Evolutionary conservation across 2,888 invertebrate species (phyloP), one percentile per base, ranked within the genome.

Genomic region (Epiblema foenella): DNA sequence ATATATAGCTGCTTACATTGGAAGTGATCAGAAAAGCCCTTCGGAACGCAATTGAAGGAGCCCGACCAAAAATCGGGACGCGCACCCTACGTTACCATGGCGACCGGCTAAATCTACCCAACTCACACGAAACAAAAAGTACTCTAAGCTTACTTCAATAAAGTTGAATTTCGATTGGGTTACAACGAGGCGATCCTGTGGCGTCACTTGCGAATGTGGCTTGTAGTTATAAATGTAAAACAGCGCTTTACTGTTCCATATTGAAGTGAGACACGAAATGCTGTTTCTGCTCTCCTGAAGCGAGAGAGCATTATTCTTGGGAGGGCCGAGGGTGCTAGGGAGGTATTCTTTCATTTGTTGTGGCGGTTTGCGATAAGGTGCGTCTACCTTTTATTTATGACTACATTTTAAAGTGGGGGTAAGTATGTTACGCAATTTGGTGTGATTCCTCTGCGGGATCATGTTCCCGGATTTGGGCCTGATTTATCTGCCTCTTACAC

Each of bases 211-310:
- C 81, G 82, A 84, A 83, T 85, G 83, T 79, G 82, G 85, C 86
- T 87, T 91, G 93, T 91, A 91, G 87, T 91, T 91, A 93, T 93
- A 93, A 93, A 93, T 93, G 93, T 93, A 93, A 93, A 93, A 92
- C 93, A 89, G 79, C 81, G 86, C 86, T 90, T 89, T 87, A 81
- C 81, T 76, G 82, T 76, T 77, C 77, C 77, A 83, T 79, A 85
- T 83, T 77, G 79, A 84, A 85, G 78, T 74, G 85, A 81, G 85
- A 83, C 75, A 78, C 79, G 72, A 69, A 76, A 80, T 71, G 54
- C 68, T 76, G 77, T 70, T 71, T 74, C 77, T 68, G 75, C 75
- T 75, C 74, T 76, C 69, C 62, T 72, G 75, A 75, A 67, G 77
- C 75, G 80, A 78, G 72, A 74, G 77, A 72, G 73, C 73, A 65